These are phyloP conservation scores for Oreochromis aureus DNA, from an alignment of 2,113 vertebrate genomes.

Conservation along the genomic window DNA sequence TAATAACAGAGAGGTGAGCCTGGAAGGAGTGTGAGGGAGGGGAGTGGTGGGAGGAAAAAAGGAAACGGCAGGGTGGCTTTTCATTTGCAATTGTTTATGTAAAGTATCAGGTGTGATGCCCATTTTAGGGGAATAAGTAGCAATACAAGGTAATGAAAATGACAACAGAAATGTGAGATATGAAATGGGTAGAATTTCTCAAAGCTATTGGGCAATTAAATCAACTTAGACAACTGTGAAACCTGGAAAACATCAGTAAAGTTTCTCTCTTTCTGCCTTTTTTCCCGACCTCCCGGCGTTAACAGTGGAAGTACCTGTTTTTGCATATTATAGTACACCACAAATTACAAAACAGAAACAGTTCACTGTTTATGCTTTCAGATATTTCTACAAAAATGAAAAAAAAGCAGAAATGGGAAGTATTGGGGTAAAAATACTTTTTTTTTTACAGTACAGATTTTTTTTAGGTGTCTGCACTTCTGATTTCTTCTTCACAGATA, in stretches of 20 bases:
- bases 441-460: not conserved
- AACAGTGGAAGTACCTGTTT: not conserved
- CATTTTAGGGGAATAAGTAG: conserved; percentile 33
- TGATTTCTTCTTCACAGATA: not conserved
- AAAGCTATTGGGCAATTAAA: conserved; percentile 24
- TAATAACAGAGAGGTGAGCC: conserved; percentile 55
- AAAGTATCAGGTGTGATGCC: conserved; percentile 43
- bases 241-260: not conserved
- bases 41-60: conserved; percentile 1
- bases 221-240: conserved; percentile 6
- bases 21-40: conserved; percentile 22
- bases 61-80: conserved; percentile 63
- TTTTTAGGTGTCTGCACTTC: not conserved
- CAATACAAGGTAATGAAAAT: conserved; percentile 47
- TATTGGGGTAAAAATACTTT: not conserved
- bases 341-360: not conserved
- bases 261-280: not conserved
- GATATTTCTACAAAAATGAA: not conserved
- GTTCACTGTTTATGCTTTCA: not conserved
- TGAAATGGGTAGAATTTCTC: conserved; percentile 16
- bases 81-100: conserved; percentile 70
- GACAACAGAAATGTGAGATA: conserved; percentile 16
- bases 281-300: not conserved
- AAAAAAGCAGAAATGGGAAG: not conserved
- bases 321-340: not conserved